Percentiles rank a stretch among this genome's conserved stretches.
phyloP scores from a whole-genome alignment of 2,888 invertebrate genomes.

The Caenorhabditis becei region DNA sequence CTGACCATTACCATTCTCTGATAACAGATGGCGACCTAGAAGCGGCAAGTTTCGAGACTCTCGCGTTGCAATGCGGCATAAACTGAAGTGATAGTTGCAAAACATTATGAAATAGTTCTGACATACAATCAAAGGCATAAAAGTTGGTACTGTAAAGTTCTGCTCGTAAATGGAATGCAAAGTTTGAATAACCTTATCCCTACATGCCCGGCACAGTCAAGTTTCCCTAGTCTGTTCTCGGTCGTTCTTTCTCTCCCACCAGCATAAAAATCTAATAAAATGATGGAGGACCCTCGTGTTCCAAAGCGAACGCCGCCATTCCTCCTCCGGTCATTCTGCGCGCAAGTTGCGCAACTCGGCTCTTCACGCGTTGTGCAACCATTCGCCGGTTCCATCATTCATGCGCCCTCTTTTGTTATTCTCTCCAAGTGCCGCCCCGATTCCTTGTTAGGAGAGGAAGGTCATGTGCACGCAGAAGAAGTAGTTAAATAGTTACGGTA shows the following conservation, averaged over 20 bases:
- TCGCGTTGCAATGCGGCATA: not conserved
- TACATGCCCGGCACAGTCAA: too few species aligned
- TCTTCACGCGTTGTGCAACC: conserved; percentile 40
- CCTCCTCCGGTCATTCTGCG: conserved; percentile 16
- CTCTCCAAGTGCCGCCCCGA: conserved; percentile 10
- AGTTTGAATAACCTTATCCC: too few species aligned
- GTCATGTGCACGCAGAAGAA: conserved; percentile 46
- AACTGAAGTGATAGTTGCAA: too few species aligned
- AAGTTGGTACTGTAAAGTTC: too few species aligned
- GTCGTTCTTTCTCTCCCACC: conserved; percentile 9
- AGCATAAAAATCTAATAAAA: conserved; percentile 43
- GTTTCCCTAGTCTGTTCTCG: too few species aligned
- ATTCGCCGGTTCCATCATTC: conserved; percentile 26
- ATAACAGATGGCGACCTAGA: conserved; percentile 2
- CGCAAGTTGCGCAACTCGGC: conserved; percentile 45
- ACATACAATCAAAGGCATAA: too few species aligned
- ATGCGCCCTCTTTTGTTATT: conserved; percentile 27
- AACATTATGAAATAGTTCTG: too few species aligned
- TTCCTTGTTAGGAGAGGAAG: conserved; percentile 15
- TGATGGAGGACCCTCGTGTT: not conserved
- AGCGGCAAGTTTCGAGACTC: not conserved
- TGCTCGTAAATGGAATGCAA: too few species aligned
- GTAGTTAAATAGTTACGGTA: conserved; percentile 44
- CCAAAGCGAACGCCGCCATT: not conserved
- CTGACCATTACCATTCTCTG: not conserved